These are phyloP conservation scores for Cryptocephalus moraei DNA, from an alignment of 2,888 invertebrate genomes.

Conservation along the genomic window DNA sequence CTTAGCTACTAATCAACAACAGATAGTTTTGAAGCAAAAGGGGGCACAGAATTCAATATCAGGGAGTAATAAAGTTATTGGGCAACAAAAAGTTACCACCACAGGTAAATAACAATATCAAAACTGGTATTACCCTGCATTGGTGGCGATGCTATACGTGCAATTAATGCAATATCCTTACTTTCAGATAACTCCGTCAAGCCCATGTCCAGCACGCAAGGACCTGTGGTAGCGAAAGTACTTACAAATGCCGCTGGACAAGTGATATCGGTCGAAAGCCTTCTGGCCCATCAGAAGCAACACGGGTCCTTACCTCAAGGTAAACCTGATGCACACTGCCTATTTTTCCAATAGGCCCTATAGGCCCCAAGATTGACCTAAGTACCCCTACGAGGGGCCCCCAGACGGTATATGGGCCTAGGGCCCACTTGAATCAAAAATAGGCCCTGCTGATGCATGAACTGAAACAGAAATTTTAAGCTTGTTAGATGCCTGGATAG, in stretches of 20 bases:
- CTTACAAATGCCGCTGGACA: slow-evolving; percentile 57
- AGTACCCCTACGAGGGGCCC: too few species aligned
- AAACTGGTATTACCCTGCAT: too few species aligned
- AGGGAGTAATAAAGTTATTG: slow-evolving; percentile 10
- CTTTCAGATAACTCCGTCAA: neutral
- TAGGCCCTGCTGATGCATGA: too few species aligned
- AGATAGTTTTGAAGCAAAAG: slow-evolving; percentile 42
- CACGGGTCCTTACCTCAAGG: slow-evolving; percentile 43
- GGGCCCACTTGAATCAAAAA: too few species aligned
- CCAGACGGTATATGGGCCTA: too few species aligned
- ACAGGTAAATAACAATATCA: slow-evolving; percentile 9
- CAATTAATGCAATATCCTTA: neutral
- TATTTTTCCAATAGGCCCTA: too few species aligned
- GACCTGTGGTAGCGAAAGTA: slow-evolving; percentile 60
- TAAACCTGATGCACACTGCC: slow-evolving; percentile 15
- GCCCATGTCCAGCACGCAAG: slow-evolving; percentile 23
- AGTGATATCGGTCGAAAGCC: slow-evolving; percentile 49
- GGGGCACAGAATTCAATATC: slow-evolving; percentile 10
- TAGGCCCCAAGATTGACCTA: too few species aligned
- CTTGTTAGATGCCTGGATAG: too few species aligned
- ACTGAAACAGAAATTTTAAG: too few species aligned
- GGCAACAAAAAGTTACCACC: slow-evolving; percentile 11
- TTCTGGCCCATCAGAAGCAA: slow-evolving; percentile 45
- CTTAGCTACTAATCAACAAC: slow-evolving; percentile 31
- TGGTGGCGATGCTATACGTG: neutral